Conservation (phyloP, 2,888 invertebrate genomes). For the Epistrophe grossulariae region DNA sequence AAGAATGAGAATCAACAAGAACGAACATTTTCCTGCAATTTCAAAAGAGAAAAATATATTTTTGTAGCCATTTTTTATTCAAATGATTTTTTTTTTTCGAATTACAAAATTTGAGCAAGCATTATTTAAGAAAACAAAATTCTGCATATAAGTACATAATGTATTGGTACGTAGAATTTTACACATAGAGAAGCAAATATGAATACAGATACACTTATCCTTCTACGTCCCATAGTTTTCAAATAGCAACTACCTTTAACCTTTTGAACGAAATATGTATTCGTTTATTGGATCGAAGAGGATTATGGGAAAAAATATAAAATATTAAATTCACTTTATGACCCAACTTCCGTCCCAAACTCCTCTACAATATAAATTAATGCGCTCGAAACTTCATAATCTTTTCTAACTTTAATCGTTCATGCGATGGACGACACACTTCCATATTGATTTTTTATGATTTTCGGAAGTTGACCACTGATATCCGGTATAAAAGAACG, state of each 20-base stretch:
- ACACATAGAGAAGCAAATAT: no score
- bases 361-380: slow-evolving; percentile 1
- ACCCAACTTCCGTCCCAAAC: slow-evolving; percentile 38
- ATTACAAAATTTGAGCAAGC: no score
- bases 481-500: slow-evolving; percentile 59
- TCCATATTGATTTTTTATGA: slow-evolving; percentile 54
- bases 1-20: no score
- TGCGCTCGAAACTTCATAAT: slow-evolving; percentile 41
- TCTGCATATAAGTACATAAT: no score
- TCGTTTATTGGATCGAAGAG: background rate
- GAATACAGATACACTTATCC: no score
- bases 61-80: no score
- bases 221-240: no score
- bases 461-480: slow-evolving; percentile 67
- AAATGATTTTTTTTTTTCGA: no score
- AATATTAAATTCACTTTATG: slow-evolving; percentile 28
- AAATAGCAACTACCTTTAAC: background rate
- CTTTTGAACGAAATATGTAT: background rate
- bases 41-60: no score
- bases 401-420: slow-evolving; percentile 25
- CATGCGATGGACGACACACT: slow-evolving; percentile 35
- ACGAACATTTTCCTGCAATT: no score
- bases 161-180: no score
- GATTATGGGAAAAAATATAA: background rate
- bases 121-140: no score